phyloP scores from a whole-genome alignment of 2,888 invertebrate genomes.

The Imbricaverruca yamaguchii region DNA sequence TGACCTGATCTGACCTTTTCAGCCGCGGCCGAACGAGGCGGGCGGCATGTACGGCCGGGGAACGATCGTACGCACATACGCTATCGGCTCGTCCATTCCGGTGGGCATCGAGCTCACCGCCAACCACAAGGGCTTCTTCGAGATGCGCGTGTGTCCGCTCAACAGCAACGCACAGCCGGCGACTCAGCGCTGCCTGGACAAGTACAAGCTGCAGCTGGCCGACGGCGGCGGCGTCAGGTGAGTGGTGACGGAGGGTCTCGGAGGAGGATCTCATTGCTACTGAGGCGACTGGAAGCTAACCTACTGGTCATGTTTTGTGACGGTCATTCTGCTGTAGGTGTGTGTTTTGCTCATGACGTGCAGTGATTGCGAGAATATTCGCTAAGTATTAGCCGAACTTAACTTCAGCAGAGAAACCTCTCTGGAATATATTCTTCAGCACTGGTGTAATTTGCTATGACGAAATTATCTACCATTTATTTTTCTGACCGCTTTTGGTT shows the following conservation, averaged over 20 bases:
- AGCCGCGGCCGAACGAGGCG: conserved; percentile 69
- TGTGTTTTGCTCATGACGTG: no score
- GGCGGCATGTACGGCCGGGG: conserved; percentile 78
- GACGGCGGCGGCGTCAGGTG: conserved; percentile 39
- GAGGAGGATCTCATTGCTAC: no score
- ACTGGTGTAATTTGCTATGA: no score
- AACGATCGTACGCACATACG: conserved; percentile 69
- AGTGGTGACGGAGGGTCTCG: conserved; percentile 13
- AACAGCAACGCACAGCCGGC: conserved; percentile 44
- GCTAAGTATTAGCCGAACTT: no score
- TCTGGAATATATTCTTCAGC: no score
- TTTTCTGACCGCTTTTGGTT: no score
- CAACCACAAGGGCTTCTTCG: conserved; percentile 75
- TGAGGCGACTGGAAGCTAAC: no score
- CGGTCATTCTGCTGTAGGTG: no score
- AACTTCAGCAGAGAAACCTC: no score
- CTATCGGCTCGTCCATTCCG: conserved; percentile 57
- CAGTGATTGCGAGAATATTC: no score
- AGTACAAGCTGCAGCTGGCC: conserved; percentile 55
- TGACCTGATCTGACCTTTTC: conserved; percentile 22
- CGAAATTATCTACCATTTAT: no score
- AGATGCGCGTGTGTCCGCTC: conserved; percentile 72
- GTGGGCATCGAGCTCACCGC: conserved; percentile 79
- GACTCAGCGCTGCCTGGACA: conserved; percentile 65
- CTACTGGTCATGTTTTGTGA: no score